phyloP scores from a whole-genome alignment of 2,113 vertebrate genomes.

The Varanus salvator region DNA sequence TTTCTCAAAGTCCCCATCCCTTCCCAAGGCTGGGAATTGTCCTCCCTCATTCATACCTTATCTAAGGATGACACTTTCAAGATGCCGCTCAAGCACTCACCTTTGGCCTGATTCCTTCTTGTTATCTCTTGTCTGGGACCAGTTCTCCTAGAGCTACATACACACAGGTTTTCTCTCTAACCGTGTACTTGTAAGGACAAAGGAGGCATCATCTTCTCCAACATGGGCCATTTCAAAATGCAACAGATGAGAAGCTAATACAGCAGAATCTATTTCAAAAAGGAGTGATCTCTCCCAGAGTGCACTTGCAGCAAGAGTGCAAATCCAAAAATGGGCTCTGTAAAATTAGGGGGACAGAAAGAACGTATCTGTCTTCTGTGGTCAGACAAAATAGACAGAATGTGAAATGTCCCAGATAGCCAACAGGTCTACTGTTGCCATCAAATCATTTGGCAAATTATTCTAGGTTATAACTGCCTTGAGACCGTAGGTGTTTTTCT shows the following conservation, averaged over 20 bases:
- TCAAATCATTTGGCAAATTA: not conserved
- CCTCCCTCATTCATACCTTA: no score
- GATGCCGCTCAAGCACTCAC: no score
- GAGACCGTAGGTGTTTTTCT: not conserved
- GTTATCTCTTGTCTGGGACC: no score
- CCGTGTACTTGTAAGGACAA: no score
- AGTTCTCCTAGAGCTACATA: no score
- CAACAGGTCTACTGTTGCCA: not conserved
- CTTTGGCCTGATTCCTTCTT: no score
- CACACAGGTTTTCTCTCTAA: no score
- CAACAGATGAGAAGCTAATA: not conserved
- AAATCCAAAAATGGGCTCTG: not conserved
- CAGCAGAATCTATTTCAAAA: not conserved
- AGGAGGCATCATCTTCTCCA: no score
- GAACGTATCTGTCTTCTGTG: not conserved
- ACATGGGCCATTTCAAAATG: not conserved
- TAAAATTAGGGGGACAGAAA: not conserved
- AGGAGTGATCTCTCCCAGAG: not conserved
- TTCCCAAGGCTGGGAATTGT: no score
- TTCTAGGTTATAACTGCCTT: not conserved
- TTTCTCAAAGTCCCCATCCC: no score
- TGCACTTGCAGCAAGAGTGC: not conserved
- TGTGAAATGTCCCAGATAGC: not conserved
- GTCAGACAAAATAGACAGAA: constrained; percentile 1
- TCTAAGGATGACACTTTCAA: no score